These are phyloP conservation scores for Emydocephalus ijimae DNA, from an alignment of 2,113 vertebrate genomes.

Conservation along the genomic window DNA sequence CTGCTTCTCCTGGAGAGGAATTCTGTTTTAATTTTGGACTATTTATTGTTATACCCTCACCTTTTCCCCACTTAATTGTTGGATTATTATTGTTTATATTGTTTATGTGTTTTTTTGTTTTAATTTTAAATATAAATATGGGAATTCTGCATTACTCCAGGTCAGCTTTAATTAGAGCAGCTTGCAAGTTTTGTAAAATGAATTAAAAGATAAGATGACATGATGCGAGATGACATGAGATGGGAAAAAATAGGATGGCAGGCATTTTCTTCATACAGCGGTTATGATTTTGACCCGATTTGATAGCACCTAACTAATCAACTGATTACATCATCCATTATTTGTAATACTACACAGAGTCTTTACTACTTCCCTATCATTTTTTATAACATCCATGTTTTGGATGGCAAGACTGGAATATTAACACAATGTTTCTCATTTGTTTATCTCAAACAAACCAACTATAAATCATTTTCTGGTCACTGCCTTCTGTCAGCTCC, in stretches of 20 bases:
- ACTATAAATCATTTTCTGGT: neutral
- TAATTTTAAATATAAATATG: neutral
- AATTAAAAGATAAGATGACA: neutral
- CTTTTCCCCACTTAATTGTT: neutral
- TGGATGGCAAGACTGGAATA: neutral
- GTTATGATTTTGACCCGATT: neutral
- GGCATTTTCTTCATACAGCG: neutral
- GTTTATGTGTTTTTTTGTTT: neutral
- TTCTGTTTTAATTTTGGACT: neutral
- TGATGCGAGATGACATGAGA: no score
- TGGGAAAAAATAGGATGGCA: neutral
- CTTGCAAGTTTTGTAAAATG: neutral
- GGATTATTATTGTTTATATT: neutral
- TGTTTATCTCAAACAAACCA: neutral
- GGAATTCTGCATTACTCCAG: neutral
- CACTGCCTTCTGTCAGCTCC: neutral
- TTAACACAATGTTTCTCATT: neutral
- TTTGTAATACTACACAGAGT: neutral
- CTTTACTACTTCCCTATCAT: neutral
- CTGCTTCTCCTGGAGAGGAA: neutral
- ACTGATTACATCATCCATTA: neutral
- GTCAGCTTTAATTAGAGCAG: neutral
- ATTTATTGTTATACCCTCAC: neutral
- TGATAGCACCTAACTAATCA: neutral
- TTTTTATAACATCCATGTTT: neutral